phyloP scores from a whole-genome alignment of 2,113 vertebrate genomes.

The Mystacornis crossleyi region DNA sequence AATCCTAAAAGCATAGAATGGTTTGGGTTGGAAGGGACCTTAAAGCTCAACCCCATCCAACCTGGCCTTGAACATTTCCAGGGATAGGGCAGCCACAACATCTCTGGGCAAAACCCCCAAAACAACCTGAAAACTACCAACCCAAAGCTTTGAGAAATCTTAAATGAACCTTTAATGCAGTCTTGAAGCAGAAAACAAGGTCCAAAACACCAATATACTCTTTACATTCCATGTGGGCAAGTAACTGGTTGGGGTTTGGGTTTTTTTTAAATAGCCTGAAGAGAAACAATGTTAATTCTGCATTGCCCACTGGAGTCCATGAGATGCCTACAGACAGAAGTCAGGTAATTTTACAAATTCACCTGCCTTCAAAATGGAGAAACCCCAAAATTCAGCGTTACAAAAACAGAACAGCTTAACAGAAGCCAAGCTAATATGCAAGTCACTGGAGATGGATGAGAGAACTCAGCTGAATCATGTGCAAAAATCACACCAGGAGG shows the following conservation, averaged over 20 bases:
- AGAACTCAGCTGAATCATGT: not conserved
- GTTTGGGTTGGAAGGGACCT: not conserved
- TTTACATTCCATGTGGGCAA: not conserved
- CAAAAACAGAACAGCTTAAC: not conserved
- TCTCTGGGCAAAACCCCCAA: not conserved
- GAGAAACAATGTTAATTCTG: not conserved
- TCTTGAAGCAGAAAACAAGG: not conserved
- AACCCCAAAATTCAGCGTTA: not conserved
- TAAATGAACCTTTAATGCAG: not conserved
- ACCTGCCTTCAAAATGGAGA: not conserved
- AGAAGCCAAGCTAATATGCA: not conserved
- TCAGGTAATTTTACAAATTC: not conserved
- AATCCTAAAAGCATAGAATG: not conserved
- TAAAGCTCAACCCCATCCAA: not conserved
- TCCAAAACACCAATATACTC: not conserved
- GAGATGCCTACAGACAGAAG: not conserved
- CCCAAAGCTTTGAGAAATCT: not conserved
- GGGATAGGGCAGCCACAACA: not conserved
- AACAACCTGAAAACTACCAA: not conserved
- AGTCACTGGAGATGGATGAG: not conserved
- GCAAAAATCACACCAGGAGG: not conserved
- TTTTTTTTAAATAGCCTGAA: not conserved
- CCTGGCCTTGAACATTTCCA: not conserved
- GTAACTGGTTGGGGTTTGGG: not conserved
- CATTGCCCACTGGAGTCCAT: not conserved